A percentile compares a stretch with the other conserved stretches of the same genome.
phyloP scores from a whole-genome alignment of 2,113 vertebrate species.

The Campylomormyrus tamandua region DNA sequence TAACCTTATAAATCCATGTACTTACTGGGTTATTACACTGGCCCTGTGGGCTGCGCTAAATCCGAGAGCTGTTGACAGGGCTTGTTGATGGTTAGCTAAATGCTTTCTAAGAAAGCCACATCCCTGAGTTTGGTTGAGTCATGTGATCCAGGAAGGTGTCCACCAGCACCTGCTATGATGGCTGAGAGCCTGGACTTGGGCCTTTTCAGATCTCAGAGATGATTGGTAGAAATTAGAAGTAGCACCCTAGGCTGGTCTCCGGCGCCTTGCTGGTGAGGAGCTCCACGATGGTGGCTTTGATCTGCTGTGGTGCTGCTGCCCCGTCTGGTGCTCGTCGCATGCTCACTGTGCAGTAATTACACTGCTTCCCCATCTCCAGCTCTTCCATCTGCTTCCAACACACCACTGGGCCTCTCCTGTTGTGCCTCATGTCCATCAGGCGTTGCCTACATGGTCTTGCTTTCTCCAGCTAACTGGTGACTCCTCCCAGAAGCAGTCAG shows the following conservation, averaged over 20 bases:
- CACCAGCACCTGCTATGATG: no score
- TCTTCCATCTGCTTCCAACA: not conserved
- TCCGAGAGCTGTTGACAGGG: not conserved
- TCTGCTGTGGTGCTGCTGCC: not conserved
- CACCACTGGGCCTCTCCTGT: not conserved
- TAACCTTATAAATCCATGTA: constrained; percentile 13
- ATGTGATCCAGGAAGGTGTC: not conserved
- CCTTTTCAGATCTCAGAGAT: not conserved
- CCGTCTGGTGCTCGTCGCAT: not conserved
- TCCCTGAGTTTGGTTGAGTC: not conserved
- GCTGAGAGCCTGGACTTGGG: not conserved
- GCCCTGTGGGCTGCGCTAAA: not conserved
- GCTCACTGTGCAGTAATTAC: not conserved
- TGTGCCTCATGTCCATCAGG: not conserved
- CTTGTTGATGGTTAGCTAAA: not conserved
- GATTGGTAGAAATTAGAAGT: not conserved
- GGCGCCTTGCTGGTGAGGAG: not conserved
- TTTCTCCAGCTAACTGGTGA: not conserved
- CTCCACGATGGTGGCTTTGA: not conserved
- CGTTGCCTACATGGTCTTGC: not conserved
- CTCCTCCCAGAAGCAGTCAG: not conserved
- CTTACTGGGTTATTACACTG: constrained; percentile 18
- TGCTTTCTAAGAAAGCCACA: not conserved
- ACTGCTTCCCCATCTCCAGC: not conserved
- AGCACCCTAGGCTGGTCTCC: not conserved